Conservation (phyloP, 1,140 invertebrate species). For the Orchesella cincta region DNA sequence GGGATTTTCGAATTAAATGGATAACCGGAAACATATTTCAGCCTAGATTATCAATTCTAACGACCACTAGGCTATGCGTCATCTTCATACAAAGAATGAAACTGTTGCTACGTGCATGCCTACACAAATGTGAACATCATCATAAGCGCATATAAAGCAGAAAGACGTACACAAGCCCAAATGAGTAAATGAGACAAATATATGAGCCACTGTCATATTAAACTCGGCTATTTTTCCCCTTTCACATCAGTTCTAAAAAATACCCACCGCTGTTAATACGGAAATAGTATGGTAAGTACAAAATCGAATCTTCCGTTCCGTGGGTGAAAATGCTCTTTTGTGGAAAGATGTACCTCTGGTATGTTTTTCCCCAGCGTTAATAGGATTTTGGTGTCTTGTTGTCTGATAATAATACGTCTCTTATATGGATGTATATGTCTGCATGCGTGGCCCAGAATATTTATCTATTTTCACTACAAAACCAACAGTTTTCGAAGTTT, state of each 20-base stretch:
- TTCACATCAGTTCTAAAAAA: too few relatives aligned
- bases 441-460: not conserved
- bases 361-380: not conserved
- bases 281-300: too few relatives aligned
- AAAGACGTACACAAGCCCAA: not conserved
- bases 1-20: conserved; percentile 21
- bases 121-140: not conserved
- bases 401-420: not conserved
- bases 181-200: not conserved
- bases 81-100: not conserved
- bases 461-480: not conserved
- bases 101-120: not conserved
- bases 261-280: too few relatives aligned
- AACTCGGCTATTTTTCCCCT: too few relatives aligned
- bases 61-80: too few relatives aligned
- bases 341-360: not conserved
- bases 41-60: too few relatives aligned
- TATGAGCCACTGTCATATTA: not conserved
- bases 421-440: not conserved
- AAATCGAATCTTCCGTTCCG: too few relatives aligned
- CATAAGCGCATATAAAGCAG: too few relatives aligned
- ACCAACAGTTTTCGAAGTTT: conserved; percentile 7
- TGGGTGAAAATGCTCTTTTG: not conserved
- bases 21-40: not conserved
- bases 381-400: not conserved